phyloP scores from a whole-genome alignment of 2,888 invertebrate species.

The Ichneumon xanthorius region DNA sequence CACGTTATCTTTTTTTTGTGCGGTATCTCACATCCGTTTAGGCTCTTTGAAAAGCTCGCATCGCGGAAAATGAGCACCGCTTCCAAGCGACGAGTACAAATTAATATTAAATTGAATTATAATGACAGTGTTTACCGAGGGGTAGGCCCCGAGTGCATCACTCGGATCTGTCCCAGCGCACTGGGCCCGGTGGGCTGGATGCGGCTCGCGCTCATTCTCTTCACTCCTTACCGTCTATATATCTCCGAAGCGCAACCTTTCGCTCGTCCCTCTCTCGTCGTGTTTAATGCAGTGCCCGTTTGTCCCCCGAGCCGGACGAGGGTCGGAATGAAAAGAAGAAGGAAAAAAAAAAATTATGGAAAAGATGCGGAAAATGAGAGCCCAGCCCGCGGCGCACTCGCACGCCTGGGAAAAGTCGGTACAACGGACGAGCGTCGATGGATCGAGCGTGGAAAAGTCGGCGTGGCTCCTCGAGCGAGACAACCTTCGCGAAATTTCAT shows the following conservation, averaged over 20 bases:
- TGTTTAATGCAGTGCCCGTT: constrained; percentile 72
- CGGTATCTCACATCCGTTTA: constrained; percentile 4
- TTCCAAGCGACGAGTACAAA: constrained; percentile 74
- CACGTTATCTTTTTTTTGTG: not conserved
- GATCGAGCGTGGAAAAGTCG: constrained; percentile 27
- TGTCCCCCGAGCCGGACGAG: constrained; percentile 35
- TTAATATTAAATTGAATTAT: constrained; percentile 80
- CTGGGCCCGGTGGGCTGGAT: constrained; percentile 43
- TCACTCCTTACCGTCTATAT: constrained; percentile 51
- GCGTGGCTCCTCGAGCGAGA: not conserved
- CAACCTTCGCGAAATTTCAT: constrained; percentile 34
- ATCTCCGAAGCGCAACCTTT: constrained; percentile 60
- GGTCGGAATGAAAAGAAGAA: constrained; percentile 31
- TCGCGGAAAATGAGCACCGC: constrained; percentile 72
- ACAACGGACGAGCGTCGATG: constrained; percentile 14
- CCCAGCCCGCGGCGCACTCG: constrained; percentile 22
- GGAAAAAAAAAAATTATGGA: constrained; percentile 21
- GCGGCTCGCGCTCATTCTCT: constrained; percentile 50
- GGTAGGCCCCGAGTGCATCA: constrained; percentile 67
- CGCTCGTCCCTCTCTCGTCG: constrained; percentile 65
- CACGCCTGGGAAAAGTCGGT: constrained; percentile 37
- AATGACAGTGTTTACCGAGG: constrained; percentile 78
- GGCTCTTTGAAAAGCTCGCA: constrained; percentile 9
- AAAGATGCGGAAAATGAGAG: constrained; percentile 6
- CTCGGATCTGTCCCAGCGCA: constrained; percentile 47